These are phyloP conservation scores for Tipula helvola DNA, from an alignment of 2,888 invertebrate species.

Conservation along the genomic window DNA sequence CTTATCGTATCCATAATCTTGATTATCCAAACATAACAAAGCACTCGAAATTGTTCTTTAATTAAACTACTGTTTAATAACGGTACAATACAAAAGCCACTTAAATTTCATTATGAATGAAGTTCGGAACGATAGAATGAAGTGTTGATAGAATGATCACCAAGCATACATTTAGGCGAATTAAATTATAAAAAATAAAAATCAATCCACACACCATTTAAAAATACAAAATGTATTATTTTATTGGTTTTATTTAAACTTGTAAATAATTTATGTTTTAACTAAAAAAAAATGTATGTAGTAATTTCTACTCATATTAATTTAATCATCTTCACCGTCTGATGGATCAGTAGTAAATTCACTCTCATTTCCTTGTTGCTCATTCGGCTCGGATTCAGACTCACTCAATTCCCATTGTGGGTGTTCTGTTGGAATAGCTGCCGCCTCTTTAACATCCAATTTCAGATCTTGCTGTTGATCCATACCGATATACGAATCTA, in stretches of 20 bases:
- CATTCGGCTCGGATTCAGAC: constrained; percentile 63
- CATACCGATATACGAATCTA: constrained; percentile 92
- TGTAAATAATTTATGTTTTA: constrained; percentile 4
- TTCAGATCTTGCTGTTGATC: constrained; percentile 92
- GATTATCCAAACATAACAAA: neutral
- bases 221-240: neutral
- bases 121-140: neutral
- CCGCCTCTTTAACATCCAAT: constrained; percentile 94
- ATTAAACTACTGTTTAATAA: neutral
- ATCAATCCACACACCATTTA: neutral
- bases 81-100: neutral
- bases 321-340: constrained; percentile 39
- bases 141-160: too few species aligned
- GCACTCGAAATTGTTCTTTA: neutral
- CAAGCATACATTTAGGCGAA: neutral
- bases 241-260: neutral
- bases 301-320: neutral
- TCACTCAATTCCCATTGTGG: constrained; percentile 98
- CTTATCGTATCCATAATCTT: neutral
- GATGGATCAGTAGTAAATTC: constrained; percentile 54
- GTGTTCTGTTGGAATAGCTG: constrained; percentile 79
- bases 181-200: neutral
- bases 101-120: neutral
- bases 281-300: neutral
- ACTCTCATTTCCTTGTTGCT: constrained; percentile 49